These are phyloP conservation scores for Ectemnius lituratus DNA, from an alignment of 2,888 invertebrate genomes.

Conservation along the genomic window DNA sequence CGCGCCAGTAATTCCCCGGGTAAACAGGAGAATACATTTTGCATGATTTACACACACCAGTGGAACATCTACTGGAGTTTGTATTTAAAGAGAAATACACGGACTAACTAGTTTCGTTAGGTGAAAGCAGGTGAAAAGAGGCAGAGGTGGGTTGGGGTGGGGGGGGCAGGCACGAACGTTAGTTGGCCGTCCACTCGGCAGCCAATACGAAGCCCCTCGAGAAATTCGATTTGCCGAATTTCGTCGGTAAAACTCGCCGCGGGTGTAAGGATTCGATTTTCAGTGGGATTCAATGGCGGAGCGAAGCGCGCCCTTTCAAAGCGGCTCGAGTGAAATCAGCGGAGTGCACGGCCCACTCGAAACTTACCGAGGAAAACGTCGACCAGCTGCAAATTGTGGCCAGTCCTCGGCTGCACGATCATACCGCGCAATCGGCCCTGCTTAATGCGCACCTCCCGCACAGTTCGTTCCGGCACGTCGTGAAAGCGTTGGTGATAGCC, in stretches of 20 bases:
- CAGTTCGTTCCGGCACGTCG: slow-evolving; percentile 75
- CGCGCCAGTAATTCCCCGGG: background rate
- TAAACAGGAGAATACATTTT: slow-evolving; percentile 1
- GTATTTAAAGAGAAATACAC: too few relatives aligned
- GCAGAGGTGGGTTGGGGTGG: too few relatives aligned
- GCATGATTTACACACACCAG: background rate
- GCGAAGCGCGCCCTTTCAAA: slow-evolving; percentile 2
- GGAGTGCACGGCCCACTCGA: background rate
- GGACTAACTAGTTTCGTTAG: too few relatives aligned
- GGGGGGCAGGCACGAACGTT: too few relatives aligned
- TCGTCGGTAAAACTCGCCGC: slow-evolving; percentile 6
- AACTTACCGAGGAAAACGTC: slow-evolving; percentile 84
- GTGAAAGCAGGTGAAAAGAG: too few relatives aligned
- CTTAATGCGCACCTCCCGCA: slow-evolving; percentile 81
- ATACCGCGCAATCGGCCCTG: slow-evolving; percentile 86
- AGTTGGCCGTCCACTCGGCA: background rate
- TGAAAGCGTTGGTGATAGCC: slow-evolving; percentile 61
- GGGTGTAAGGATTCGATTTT: slow-evolving; percentile 10
- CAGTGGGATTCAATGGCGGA: background rate
- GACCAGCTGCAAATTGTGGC: slow-evolving; percentile 82
- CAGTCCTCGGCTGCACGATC: slow-evolving; percentile 82
- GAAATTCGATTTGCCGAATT: slow-evolving; percentile 10
- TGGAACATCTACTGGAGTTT: too few relatives aligned
- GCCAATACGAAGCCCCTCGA: background rate
- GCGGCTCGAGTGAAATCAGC: background rate